Percentiles rank a stretch among this genome's conserved stretches.
Conservation (phyloP, 1,140 invertebrate species). For the Drosophila melanica region DNA sequence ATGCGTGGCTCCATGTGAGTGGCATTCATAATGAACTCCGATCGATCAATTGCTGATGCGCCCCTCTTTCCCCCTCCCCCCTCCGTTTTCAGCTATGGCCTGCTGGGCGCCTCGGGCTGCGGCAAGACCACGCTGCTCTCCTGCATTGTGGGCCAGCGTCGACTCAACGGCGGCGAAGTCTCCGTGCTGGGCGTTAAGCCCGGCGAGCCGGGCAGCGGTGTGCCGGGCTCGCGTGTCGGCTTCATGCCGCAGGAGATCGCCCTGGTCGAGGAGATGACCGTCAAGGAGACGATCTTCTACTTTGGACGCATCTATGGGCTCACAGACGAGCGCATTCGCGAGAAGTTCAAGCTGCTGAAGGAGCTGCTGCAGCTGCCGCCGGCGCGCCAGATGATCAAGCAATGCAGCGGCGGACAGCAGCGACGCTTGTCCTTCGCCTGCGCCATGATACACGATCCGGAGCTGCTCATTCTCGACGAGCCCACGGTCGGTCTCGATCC, state of each 20-base stretch:
- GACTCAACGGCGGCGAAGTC: slow-evolving; percentile 90
- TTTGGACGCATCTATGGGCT: slow-evolving; percentile 95
- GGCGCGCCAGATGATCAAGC: slow-evolving; percentile 86
- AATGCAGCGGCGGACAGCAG: slow-evolving; percentile 94
- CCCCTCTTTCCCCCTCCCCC: background rate
- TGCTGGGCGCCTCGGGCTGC: slow-evolving; percentile 93
- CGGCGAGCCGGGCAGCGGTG: slow-evolving; percentile 88
- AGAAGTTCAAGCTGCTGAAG: slow-evolving; percentile 88
- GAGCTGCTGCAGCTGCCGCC: slow-evolving; percentile 90
- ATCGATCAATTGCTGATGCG: slow-evolving; percentile 10
- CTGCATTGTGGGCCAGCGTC: slow-evolving; percentile 92
- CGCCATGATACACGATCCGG: slow-evolving; percentile 93
- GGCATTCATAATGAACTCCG: slow-evolving; percentile 49
- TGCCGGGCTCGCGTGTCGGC: slow-evolving; percentile 91
- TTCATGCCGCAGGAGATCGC: slow-evolving; percentile 97
- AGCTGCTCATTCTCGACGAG: slow-evolving; percentile 95
- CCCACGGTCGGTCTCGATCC: slow-evolving; percentile 97
- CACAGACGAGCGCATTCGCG: slow-evolving; percentile 86
- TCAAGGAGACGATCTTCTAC: slow-evolving; percentile 93
- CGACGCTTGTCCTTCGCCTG: slow-evolving; percentile 93
- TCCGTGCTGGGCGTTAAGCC: slow-evolving; percentile 92
- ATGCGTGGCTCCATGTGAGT: slow-evolving; percentile 86
- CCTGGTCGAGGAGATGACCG: slow-evolving; percentile 93
- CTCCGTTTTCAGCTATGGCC: slow-evolving; percentile 89
- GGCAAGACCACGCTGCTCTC: slow-evolving; percentile 94